Base-by-base conservation (phyloP, 2,888 invertebrate species). In the Sarcophaga variegata region DNA sequence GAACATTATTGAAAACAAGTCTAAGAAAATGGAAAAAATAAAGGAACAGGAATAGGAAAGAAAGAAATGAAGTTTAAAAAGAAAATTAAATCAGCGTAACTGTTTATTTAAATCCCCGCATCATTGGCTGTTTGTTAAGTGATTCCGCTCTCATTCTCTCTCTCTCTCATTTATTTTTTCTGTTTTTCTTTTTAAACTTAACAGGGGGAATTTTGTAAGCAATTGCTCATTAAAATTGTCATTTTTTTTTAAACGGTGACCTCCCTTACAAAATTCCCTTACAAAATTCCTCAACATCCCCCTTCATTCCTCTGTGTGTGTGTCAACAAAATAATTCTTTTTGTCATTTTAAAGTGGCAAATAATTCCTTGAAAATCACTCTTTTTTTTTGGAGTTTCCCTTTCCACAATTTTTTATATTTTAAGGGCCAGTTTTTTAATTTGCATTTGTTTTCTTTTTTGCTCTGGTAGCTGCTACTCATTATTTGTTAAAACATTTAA, bases 71-170 rank as follows among this genome's bases (percentile, higher is more conserved):
- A 88, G 87, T 78, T 78, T 37, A 83, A 79, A 85, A 72, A 70
- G 79, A 88, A 91, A 92, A 92, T 92, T 91, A 92, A 92, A 92
- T 92, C 92, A 92, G 91, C 92, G 91, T 91, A 91, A 91, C 91
- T 92, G 92, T 92, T 92, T 92, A 92, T 92, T 91, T 92, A 91
- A 91, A 92, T 91, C 91, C 90, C 91, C 91, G 89, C 90, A 91
- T 90, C 91, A 89, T 86, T 86, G 88, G 83, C 87, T 82, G 84
- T 87, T 87, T 84, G 87, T 87, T 84, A 87, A 87, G 87, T 87
- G 87, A 84, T 84, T 87, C 78, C 59, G 63, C 71, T 80, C 45
- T 62, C 25, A 27, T n/a, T 66, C 64, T 54, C 62, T 37, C 25
- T 17, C n/a, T 47, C 20, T 37, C 69, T 63, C 63, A 67, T 69